Percentiles rank a stretch among this genome's conserved stretches.
Conservation (phyloP, 2,888 invertebrate genomes). For the Agrotis ipsilon region DNA sequence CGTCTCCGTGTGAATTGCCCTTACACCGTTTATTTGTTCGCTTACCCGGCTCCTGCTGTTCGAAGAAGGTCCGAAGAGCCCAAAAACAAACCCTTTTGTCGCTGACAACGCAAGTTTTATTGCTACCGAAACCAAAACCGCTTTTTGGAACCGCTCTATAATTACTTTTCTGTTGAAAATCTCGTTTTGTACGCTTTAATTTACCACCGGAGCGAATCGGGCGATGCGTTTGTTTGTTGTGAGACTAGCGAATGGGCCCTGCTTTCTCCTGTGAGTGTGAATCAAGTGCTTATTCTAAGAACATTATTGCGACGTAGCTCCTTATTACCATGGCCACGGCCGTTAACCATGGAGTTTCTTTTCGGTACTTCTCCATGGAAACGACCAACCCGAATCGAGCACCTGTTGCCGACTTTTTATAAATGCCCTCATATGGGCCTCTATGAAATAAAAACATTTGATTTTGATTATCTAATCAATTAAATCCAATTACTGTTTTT, state of each 20-base stretch:
- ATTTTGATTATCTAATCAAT: neutral
- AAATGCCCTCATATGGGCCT: no score
- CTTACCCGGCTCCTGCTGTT: slow-evolving; percentile 65
- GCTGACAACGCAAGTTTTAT: slow-evolving; percentile 81
- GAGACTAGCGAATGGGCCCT: slow-evolving; percentile 25
- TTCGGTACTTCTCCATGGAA: no score
- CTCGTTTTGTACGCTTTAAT: slow-evolving; percentile 66
- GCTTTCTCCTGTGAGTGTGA: slow-evolving; percentile 23
- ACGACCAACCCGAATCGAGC: no score
- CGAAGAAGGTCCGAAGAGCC: slow-evolving; percentile 72
- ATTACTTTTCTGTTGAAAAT: slow-evolving; percentile 74
- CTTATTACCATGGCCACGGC: no score
- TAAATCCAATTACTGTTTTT: neutral
- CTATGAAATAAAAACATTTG: no score
- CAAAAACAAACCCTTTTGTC: slow-evolving; percentile 79
- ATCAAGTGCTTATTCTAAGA: neutral
- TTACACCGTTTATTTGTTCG: slow-evolving; percentile 69
- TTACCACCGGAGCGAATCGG: slow-evolving; percentile 66
- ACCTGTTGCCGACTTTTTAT: no score
- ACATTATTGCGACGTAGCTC: neutral
- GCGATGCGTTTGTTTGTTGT: slow-evolving; percentile 48
- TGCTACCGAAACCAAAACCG: slow-evolving; percentile 82
- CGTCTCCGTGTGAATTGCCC: no score
- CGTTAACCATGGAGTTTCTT: no score
- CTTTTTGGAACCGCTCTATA: slow-evolving; percentile 69